Evolutionary conservation across 2,888 invertebrate genomes (phyloP), one percentile per base, ranked within the genome.

Genomic region (Orthonychiurus folsomi): DNA sequence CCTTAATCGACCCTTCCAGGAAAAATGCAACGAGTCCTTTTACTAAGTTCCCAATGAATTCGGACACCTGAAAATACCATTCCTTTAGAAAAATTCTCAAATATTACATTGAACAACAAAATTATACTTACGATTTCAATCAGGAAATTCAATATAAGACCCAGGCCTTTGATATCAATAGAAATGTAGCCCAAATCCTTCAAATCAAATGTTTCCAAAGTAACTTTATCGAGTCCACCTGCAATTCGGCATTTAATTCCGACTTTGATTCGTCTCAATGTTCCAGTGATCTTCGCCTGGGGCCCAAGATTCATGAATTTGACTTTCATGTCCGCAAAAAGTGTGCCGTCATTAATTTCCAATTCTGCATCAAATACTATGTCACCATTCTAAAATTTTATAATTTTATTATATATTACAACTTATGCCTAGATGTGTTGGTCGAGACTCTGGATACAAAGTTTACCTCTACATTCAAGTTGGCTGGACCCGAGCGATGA

Each of bases 271-370:
- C 55, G 27, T 25, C 60, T 61, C 20, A 66, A 20, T n/a, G 60
- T 60, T 47, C 68, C 68, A 23, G 62, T 59, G 21, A 69, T 47
- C 1, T 60, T 59, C 9, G 60, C 63, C 9, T 54, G 20, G 12
- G 68, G 67, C 23, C 67, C 68, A 3, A 68, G 48, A 48, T 66
- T 63, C 71, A 71, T 68, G 57, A 69, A 71, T 25, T 55, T 47
- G 3, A 67, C 69, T 15, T 21, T 57, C 54, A 67, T 54, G 1
- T 57, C 21, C 26, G 67, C 66, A 25, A 61, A 62, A 2, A 69
- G 50, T 12, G 53, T 53, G 18, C 60, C 66, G 15, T 56, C 50
- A 28, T 66, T 67, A 3, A 69, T 62, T 53, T 67, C 69, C 1
- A 62, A 61, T 5, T 69, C 66, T 18, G 64, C 63, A 27, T 50